Evolutionary conservation across 23 tunicate species (phyloP).

Genomic region (Halocynthia roretzi): DNA sequence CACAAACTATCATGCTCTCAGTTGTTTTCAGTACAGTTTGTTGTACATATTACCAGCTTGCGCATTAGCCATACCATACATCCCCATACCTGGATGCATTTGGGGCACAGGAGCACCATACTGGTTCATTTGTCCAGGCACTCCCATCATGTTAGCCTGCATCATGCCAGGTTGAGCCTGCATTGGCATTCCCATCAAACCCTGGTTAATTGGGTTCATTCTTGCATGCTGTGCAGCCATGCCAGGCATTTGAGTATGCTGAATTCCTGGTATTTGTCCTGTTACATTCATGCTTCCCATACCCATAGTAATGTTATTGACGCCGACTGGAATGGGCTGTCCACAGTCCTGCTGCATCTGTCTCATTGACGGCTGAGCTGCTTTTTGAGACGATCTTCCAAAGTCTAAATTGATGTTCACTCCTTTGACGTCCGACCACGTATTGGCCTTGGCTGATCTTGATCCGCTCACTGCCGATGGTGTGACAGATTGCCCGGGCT

Average conservation of each 20-base stretch:
- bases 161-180: background rate
- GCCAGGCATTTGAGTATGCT: constrained; percentile 10
- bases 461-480: background rate
- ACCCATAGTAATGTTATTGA: constrained; percentile 4
- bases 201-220: background rate
- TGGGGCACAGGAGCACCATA: background rate
- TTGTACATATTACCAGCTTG: constrained; percentile 3
- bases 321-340: background rate
- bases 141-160: background rate
- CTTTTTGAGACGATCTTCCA: constrained; percentile 42
- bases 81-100: background rate
- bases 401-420: constrained; percentile 72
- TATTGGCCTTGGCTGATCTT: constrained; percentile 23
- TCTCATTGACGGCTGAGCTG: constrained; percentile 67
- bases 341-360: constrained; percentile 56
- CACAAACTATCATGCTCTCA: background rate
- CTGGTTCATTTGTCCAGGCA: constrained; percentile 9
- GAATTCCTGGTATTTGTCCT: constrained; percentile 1
- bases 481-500: background rate
- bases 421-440: constrained; percentile 86
- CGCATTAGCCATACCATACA: background rate
- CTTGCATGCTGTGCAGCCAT: background rate
- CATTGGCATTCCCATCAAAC: constrained; percentile 4
- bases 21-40: constrained; percentile 2
- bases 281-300: constrained; percentile 8